Percentiles rank a stretch among this genome's conserved stretches.
phyloP scores from a whole-genome alignment of 1,140 invertebrate species.

The Helicoverpa zea region DNA sequence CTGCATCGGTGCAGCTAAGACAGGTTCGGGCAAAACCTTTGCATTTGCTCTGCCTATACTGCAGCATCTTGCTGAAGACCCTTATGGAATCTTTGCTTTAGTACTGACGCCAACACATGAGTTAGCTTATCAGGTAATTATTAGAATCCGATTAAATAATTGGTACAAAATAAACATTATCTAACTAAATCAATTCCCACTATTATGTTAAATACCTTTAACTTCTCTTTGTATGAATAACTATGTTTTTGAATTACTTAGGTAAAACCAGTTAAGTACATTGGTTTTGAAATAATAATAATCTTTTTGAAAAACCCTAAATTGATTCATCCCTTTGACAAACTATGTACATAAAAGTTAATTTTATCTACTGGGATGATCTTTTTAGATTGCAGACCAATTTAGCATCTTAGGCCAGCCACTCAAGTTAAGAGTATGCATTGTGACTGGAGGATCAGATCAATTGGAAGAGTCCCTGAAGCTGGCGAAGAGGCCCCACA shows the following conservation, averaged over 20 bases:
- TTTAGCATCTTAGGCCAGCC: conserved; percentile 96
- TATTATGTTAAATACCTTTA: too few species aligned
- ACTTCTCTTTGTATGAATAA: too few species aligned
- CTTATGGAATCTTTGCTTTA: conserved; percentile 98
- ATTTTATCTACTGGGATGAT: too few species aligned
- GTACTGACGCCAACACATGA: conserved; percentile 98
- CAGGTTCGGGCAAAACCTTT: conserved; percentile 99
- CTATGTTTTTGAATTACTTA: too few species aligned
- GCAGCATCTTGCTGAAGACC: conserved; percentile 96
- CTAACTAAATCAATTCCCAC: too few species aligned
- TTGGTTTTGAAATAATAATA: too few species aligned
- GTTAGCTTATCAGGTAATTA: conserved; percentile 92
- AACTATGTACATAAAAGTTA: too few species aligned
- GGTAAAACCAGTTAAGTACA: too few species aligned
- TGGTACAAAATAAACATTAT: too few species aligned
- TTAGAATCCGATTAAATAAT: background rate
- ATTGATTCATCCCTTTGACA: too few species aligned
- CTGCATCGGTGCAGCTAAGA: conserved; percentile 98
- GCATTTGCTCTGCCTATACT: conserved; percentile 98
- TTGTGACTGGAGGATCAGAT: conserved; percentile 97
- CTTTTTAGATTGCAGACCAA: conserved; percentile 97
- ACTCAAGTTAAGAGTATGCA: conserved; percentile 93
- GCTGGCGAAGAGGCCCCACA: conserved; percentile 95
- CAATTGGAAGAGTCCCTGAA: conserved; percentile 96
- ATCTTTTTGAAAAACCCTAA: too few species aligned